Conservation (phyloP, 1,140 invertebrate species). For the Asobara japonica region DNA sequence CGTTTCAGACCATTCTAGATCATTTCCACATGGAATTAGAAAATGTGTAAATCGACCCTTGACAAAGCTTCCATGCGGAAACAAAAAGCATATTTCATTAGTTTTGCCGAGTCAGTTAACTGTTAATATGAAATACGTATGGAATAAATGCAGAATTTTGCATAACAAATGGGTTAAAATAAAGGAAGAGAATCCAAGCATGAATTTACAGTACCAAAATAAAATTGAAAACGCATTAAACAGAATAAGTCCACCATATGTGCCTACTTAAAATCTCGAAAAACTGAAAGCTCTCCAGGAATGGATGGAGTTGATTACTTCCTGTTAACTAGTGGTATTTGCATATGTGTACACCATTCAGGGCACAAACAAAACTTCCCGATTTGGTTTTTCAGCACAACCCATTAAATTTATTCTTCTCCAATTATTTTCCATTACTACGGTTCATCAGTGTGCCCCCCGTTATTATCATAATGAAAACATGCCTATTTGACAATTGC, state of each 20-base stretch:
- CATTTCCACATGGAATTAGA: no score
- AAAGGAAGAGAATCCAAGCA: background rate
- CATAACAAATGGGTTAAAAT: slow-evolving; percentile 29
- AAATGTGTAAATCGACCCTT: no score
- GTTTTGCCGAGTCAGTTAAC: slow-evolving; percentile 10
- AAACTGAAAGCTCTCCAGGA: slow-evolving; percentile 30
- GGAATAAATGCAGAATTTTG: slow-evolving; percentile 32
- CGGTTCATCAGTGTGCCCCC: no score
- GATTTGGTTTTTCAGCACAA: no score
- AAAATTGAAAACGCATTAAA: background rate
- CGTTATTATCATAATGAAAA: no score
- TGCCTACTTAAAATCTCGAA: background rate
- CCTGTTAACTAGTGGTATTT: no score
- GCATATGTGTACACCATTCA: no score
- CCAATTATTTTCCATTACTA: no score
- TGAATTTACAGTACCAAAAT: background rate
- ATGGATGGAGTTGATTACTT: slow-evolving; percentile 39
- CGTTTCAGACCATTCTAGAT: no score
- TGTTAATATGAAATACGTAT: slow-evolving; percentile 11
- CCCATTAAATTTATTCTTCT: no score
- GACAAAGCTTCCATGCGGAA: no score
- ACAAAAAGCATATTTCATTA: slow-evolving; percentile 11
- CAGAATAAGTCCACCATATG: background rate
- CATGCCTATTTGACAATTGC: no score
- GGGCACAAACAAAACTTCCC: slow-evolving; percentile 32